These are phyloP conservation scores for Plebejus melissa DNA, from an alignment of 2,888 invertebrate genomes.

Conservation along the genomic window DNA sequence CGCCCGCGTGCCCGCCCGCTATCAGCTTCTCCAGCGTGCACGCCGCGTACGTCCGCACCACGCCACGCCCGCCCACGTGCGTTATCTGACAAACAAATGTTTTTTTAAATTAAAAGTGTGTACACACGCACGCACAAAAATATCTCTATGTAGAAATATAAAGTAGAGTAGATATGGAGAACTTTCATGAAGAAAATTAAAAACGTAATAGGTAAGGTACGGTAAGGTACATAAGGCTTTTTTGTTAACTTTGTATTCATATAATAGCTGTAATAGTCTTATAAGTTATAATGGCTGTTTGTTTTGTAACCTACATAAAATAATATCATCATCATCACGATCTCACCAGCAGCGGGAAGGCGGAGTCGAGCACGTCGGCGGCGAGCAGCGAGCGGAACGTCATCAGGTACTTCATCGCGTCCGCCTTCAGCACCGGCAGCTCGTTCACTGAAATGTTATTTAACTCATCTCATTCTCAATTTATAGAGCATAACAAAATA, in stretches of 20 bases:
- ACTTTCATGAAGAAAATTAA: no score
- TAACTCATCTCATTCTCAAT: not conserved
- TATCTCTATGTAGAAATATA: no score
- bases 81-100: conserved; percentile 68
- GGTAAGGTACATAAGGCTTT: no score
- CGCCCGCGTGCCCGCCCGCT: conserved; percentile 82
- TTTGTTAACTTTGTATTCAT: not conserved
- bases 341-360: conserved; percentile 85
- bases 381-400: conserved; percentile 95
- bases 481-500: no score
- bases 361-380: conserved; percentile 84
- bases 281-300: no score
- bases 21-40: conserved; percentile 94
- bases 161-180: no score
- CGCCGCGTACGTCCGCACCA: conserved; percentile 97
- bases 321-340: not conserved
- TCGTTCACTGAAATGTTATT: conserved; percentile 83
- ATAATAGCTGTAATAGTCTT: no score
- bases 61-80: conserved; percentile 87
- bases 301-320: not conserved
- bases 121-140: no score
- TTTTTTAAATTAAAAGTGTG: not conserved
- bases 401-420: conserved; percentile 97
- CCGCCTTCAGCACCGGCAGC: conserved; percentile 95
- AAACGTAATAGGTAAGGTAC: no score